Conservation (phyloP, 2,797 vertebrate genomes). For the Cheirogaleus major region DNA sequence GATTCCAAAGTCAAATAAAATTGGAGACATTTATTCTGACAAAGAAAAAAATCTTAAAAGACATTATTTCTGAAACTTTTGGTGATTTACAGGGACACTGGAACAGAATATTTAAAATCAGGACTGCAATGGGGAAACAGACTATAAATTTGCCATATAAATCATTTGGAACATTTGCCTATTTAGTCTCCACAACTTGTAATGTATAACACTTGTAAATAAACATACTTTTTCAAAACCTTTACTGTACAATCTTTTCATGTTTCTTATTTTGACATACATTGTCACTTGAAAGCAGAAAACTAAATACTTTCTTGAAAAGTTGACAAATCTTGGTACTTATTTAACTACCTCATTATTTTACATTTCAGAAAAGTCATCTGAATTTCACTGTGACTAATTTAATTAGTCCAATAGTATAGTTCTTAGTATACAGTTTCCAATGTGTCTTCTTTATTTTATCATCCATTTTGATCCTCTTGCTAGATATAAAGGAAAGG, state of each 20-base stretch:
- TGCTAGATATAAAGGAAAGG: not conserved
- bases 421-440: not conserved
- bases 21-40: not conserved
- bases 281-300: not conserved
- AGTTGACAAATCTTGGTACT: not conserved
- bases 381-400: not conserved
- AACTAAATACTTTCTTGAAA: not conserved
- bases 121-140: not conserved
- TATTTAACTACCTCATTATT: constrained; percentile 20
- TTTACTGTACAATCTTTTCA: not conserved
- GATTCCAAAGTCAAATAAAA: not conserved
- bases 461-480: not conserved
- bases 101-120: constrained; percentile 38
- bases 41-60: not conserved
- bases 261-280: constrained; percentile 37
- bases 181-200: not conserved
- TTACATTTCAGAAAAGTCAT: constrained; percentile 10
- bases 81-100: not conserved
- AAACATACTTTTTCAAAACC: not conserved
- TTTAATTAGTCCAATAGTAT: not conserved
- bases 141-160: not conserved
- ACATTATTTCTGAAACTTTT: constrained; percentile 3
- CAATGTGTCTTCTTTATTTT: not conserved
- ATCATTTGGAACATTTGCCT: constrained; percentile 35
- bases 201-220: not conserved